Conservation (phyloP, 2,113 vertebrate genomes). For the Oncorhynchus tshawytscha region DNA sequence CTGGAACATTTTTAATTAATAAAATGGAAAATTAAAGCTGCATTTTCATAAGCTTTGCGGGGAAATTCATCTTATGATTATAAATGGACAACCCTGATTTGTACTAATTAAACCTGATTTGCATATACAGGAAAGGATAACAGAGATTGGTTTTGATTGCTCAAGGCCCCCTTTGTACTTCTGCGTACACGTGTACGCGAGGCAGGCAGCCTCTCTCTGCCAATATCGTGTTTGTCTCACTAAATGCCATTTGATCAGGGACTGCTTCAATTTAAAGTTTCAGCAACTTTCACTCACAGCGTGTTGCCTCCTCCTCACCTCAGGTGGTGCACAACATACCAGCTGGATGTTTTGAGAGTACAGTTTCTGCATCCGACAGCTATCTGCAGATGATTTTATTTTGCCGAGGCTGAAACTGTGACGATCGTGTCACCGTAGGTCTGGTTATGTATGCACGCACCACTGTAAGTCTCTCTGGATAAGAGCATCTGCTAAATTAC, state of each 20-base stretch:
- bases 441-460: too few relatives aligned
- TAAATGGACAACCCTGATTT: constrained; percentile 29
- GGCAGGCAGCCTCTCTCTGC: not conserved
- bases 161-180: constrained; percentile 20
- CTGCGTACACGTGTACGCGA: not conserved
- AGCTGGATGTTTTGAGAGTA: not conserved
- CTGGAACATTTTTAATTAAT: constrained; percentile 30
- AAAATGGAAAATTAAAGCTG: constrained; percentile 18
- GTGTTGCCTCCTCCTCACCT: not conserved
- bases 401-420: not conserved
- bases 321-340: not conserved
- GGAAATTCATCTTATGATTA: constrained; percentile 16
- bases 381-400: not conserved
- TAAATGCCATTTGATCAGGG: not conserved
- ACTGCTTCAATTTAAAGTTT: not conserved
- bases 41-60: not conserved
- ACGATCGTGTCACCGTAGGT: not conserved
- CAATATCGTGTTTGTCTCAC: not conserved
- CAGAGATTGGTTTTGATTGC: constrained; percentile 16
- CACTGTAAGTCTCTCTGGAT: too few relatives aligned
- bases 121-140: constrained; percentile 8
- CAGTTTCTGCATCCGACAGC: not conserved
- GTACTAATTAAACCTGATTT: constrained; percentile 29
- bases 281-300: not conserved
- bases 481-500: too few relatives aligned